A percentile compares a stretch with the other conserved stretches of the same genome.
Conservation (phyloP, 2,113 vertebrate species). For the Grus americana region DNA sequence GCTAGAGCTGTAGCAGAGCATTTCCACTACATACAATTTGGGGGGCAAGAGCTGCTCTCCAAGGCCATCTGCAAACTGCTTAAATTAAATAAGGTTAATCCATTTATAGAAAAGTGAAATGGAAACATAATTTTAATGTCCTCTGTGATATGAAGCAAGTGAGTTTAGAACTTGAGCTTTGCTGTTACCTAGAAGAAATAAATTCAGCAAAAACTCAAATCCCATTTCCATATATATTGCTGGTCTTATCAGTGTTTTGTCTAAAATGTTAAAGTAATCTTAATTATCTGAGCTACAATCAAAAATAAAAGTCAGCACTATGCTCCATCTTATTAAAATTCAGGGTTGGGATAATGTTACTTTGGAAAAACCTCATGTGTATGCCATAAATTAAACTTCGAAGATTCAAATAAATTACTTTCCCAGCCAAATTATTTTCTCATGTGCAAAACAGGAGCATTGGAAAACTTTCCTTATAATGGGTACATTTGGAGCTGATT, state of each 20-base stretch:
- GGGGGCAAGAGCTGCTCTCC: not conserved
- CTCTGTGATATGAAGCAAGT: not conserved
- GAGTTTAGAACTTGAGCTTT: conserved; percentile 13
- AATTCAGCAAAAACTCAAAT: conserved; percentile 38
- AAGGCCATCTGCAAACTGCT: not conserved
- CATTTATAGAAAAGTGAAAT: conserved; percentile 24
- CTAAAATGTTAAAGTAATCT: conserved; percentile 58
- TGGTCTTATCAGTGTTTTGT: conserved; percentile 63
- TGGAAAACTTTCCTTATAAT: not conserved
- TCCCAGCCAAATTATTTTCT: conserved; percentile 43
- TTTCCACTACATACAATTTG: not conserved
- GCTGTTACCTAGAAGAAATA: conserved; percentile 27
- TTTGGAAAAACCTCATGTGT: conserved; percentile 44
- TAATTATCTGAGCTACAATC: conserved; percentile 40
- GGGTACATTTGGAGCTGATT: not conserved
- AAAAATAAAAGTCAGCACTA: conserved; percentile 48
- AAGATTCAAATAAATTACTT: conserved; percentile 55
- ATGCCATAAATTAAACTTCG: conserved; percentile 49
- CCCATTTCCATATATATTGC: conserved; percentile 69
- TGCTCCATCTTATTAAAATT: conserved; percentile 55
- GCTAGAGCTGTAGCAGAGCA: not conserved
- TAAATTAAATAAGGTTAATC: conserved; percentile 34
- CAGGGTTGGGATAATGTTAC: not conserved
- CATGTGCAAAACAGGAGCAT: not conserved
- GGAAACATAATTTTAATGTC: not conserved